A percentile compares a stretch with the other conserved stretches of the same genome.
These are phyloP conservation scores for Pissodes strobi DNA, from an alignment of 1,140 invertebrate genomes.

Conservation along the genomic window DNA sequence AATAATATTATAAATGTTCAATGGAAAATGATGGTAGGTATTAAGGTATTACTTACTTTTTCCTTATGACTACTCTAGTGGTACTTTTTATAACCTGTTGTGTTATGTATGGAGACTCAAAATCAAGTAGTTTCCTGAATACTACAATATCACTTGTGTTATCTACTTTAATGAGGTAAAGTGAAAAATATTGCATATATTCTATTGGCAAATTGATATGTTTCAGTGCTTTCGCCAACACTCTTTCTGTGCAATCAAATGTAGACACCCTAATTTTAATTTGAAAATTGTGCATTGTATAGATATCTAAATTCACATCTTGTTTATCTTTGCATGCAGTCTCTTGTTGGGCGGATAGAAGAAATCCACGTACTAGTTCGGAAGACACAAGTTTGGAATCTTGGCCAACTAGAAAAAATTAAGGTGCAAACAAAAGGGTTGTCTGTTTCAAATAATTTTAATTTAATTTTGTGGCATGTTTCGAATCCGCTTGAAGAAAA, in stretches of 20 bases:
- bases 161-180: conserved; percentile 83
- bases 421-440: no score
- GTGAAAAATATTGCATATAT: conserved; percentile 83
- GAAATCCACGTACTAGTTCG: conserved; percentile 82
- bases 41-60: conserved; percentile 71
- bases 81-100: conserved; percentile 64
- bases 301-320: conserved; percentile 79
- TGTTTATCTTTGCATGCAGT: conserved; percentile 71
- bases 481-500: no score
- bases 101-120: conserved; percentile 95
- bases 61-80: conserved; percentile 74
- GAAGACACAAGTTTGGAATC: conserved; percentile 76
- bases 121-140: conserved; percentile 87
- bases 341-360: conserved; percentile 90
- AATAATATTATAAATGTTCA: no score
- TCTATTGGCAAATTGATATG: conserved; percentile 77
- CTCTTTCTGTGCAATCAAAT: conserved; percentile 78
- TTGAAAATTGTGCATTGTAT: conserved; percentile 82
- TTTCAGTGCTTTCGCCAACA: conserved; percentile 80
- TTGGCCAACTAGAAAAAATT: conserved; percentile 74
- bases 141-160: conserved; percentile 74
- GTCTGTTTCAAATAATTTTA: no score
- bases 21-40: conserved; percentile 3
- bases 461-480: no score
- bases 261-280: conserved; percentile 80